Evolutionary conservation across 2,888 invertebrate genomes (phyloP), one percentile per base, ranked within the genome.

Genomic region (Rhagium mordax): DNA sequence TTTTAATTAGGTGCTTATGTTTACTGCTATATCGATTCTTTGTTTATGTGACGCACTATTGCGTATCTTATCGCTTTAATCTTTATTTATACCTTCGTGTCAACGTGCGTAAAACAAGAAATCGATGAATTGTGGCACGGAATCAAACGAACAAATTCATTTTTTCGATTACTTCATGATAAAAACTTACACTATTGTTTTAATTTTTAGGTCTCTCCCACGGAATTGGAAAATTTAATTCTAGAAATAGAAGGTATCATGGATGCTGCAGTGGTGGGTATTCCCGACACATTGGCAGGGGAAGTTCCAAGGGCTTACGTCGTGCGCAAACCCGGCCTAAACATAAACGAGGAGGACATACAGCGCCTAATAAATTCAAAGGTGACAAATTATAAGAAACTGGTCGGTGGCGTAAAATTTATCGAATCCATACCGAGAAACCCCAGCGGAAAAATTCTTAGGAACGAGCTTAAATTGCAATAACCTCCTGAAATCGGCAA

Each of bases 221-320:
- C 96, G 1, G 96, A 96, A 88, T 86, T 96, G 71, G 96, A 96
- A 87, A 93, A 92, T 78, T 85, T 96, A 5, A 90, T 96, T 51
- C 89, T 94, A 85, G 92, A 94, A 84, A 90, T 92, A 76, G 91
- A 93, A 0, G 92, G 91, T 72, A 92, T 96, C 10, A 90, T 91
- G 0, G 96, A 96, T 84, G 94, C 92, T 0, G 95, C 95, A 0
- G 95, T 96, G 0, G 92, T 96, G 8, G 95, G 95, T 0, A 89
- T 94, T 18, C 92, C 93, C 0, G 92, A 95, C 82, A 88, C 91
- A 0, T 83, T 91, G 20, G 92, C 93, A 0, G 95, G 95, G 0
- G 95, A 95, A 88, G 86, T 95, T 0, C 95, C 95, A 0, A 90
- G 89, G 81, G 95, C 95, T 0, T 95, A 92, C 84, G 90, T 95